phyloP scores from a whole-genome alignment of 2,888 invertebrate species.

The Trachelus iudaicus region DNA sequence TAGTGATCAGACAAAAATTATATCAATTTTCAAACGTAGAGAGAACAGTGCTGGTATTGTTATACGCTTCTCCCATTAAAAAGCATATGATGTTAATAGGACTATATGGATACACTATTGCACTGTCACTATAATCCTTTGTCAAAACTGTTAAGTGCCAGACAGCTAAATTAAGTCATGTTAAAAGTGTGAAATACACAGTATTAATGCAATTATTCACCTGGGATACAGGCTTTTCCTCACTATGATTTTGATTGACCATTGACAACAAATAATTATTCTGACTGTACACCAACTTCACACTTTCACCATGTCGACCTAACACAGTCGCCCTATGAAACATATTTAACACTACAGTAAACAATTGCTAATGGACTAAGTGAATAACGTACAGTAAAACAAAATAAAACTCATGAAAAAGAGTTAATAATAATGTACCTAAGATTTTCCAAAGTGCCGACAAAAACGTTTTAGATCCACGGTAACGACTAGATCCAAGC shows the following conservation, averaged over 20 bases:
- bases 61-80: neutral
- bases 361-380: neutral
- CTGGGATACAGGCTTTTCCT: neutral
- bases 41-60: neutral
- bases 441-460: neutral
- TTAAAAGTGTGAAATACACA: neutral
- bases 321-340: neutral
- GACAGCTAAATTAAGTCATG: neutral
- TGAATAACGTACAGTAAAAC: neutral
- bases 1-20: neutral
- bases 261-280: neutral
- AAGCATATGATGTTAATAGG: neutral
- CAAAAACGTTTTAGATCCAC: neutral
- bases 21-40: neutral
- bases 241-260: neutral
- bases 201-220: too few species aligned
- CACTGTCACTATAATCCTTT: neutral
- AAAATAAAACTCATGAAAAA: neutral
- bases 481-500: neutral
- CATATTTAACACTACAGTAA: neutral
- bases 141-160: neutral
- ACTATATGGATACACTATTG: neutral
- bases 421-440: neutral
- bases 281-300: neutral
- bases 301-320: neutral